Percentiles rank a stretch among this genome's conserved stretches.
Evolutionary conservation across 2,113 vertebrate species (phyloP).

Genomic region (Nannospalax galili): DNA sequence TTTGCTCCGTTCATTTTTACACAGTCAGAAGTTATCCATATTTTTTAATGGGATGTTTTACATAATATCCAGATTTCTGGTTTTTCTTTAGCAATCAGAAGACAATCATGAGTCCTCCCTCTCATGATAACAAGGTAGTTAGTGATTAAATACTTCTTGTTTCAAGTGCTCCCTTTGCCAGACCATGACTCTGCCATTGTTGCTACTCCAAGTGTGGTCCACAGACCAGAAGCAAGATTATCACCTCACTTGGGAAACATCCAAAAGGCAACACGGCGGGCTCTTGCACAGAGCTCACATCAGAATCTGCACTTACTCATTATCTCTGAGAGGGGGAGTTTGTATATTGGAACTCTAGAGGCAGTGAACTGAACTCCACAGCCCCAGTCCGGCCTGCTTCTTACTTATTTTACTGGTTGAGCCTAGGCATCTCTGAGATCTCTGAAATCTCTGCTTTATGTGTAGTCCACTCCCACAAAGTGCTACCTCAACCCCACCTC

Average conservation of each 20-base stretch:
- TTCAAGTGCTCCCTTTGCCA: neutral
- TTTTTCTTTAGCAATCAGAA: constrained; percentile 1
- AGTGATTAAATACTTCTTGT: neutral
- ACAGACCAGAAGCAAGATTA: neutral
- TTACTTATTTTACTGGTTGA: neutral
- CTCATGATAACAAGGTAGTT: neutral
- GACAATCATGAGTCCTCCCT: neutral
- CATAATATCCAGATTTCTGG: neutral
- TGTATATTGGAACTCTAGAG: neutral
- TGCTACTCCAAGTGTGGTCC: neutral
- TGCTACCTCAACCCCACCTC: neutral
- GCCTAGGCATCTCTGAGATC: neutral
- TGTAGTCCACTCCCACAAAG: neutral
- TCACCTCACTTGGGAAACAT: neutral
- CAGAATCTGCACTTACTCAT: neutral
- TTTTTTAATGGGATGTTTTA: constrained; percentile 4
- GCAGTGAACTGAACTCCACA: accelerated
- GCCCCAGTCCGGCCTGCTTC: neutral
- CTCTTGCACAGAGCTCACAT: neutral
- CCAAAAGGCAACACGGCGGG: neutral
- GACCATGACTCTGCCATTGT: neutral
- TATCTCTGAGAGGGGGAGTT: neutral
- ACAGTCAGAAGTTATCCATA: neutral
- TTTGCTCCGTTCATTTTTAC: neutral
- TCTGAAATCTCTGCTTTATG: neutral